Percentiles rank a stretch among this genome's conserved stretches.
Evolutionary conservation across 2,797 vertebrate species (phyloP).

Genomic region (Acestrorhynchus altus): DNA sequence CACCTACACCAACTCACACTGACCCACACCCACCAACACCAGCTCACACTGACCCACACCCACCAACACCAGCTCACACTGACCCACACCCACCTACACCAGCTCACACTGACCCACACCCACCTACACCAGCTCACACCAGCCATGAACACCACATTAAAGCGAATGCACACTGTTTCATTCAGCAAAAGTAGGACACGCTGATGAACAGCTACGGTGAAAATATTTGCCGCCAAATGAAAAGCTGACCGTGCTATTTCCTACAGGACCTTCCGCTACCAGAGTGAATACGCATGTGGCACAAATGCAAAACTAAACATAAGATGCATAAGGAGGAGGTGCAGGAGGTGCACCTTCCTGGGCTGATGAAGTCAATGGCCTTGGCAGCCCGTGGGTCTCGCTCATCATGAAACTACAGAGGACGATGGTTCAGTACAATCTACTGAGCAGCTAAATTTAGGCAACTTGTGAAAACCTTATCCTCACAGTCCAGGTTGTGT

Average conservation of each 20-base stretch:
- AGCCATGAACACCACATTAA: constrained; percentile 23
- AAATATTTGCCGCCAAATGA: constrained; percentile 37
- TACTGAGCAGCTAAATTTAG: neutral
- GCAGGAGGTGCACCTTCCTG: constrained; percentile 4
- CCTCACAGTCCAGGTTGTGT: constrained; percentile 50
- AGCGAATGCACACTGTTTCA: constrained; percentile 27
- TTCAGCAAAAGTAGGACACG: constrained; percentile 47
- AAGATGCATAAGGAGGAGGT: constrained; percentile 1
- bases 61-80: no score
- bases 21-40: no score
- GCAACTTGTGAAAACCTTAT: constrained; percentile 9
- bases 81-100: no score
- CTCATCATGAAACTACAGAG: neutral
- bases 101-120: no score
- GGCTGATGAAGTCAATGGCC: constrained; percentile 23
- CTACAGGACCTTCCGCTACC: constrained; percentile 27
- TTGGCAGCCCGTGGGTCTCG: neutral
- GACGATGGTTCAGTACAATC: constrained; percentile 4
- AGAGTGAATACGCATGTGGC: constrained; percentile 13
- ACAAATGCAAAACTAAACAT: constrained; percentile 29
- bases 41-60: no score
- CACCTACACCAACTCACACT: no score
- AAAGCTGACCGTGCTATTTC: constrained; percentile 34
- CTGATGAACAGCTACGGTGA: constrained; percentile 25
- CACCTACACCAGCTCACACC: no score